These are phyloP conservation scores for Pocillopora grandis DNA, from an alignment of 92 coral and sea anemone genomes.

Conservation along the genomic window DNA sequence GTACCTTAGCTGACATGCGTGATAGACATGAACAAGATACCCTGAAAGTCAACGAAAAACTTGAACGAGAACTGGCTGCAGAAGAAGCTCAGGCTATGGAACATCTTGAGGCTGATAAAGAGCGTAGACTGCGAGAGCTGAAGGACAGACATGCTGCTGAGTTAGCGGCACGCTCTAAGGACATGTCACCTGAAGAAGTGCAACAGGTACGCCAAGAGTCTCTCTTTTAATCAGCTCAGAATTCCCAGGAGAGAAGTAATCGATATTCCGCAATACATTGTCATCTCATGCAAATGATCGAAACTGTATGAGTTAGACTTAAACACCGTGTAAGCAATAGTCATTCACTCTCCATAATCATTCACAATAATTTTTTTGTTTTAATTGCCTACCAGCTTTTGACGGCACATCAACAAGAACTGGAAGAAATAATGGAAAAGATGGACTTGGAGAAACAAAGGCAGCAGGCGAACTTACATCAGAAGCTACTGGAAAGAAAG, in stretches of 20 bases:
- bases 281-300: too few relatives aligned
- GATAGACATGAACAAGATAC: conserved; percentile 84
- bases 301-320: too few relatives aligned
- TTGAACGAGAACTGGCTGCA: conserved; percentile 62
- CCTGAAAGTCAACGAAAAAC: conserved; percentile 67
- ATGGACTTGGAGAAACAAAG: conserved; percentile 91
- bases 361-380: not conserved
- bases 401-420: conserved; percentile 90
- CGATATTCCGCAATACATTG: too few relatives aligned
- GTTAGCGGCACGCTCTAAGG: conserved; percentile 82
- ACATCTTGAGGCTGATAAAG: conserved; percentile 67
- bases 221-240: not conserved
- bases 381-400: conserved; percentile 58
- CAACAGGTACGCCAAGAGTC: conserved; percentile 65
- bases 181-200: conserved; percentile 90
- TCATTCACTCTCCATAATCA: not conserved
- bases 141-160: conserved; percentile 96
- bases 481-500: conserved; percentile 85
- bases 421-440: conserved; percentile 94
- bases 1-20: conserved; percentile 86
- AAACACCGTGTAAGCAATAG: not conserved
- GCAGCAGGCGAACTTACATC: conserved; percentile 81
- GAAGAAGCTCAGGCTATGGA: conserved; percentile 70
- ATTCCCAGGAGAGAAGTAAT: not conserved
- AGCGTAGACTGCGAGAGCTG: conserved; percentile 74